phyloP scores from a whole-genome alignment of 2,797 vertebrate genomes.

The Zonotrichia albicollis region DNA sequence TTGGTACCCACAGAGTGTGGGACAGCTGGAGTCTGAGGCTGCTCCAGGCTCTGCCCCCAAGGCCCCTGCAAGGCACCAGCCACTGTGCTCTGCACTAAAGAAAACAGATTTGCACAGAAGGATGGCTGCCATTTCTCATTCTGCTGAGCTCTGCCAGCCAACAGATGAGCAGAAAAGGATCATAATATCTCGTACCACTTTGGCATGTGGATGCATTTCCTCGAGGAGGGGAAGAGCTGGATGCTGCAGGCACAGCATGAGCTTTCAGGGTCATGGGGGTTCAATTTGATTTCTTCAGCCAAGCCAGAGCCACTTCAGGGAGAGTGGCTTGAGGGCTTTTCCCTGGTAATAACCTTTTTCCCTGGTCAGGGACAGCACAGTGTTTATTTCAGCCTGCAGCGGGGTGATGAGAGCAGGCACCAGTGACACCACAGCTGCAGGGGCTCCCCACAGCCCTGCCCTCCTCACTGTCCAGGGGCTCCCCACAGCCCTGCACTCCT shows the following conservation, averaged over 20 bases:
- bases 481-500: not conserved
- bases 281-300: not conserved
- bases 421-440: accelerated
- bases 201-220: not conserved
- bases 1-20: not conserved
- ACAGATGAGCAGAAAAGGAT: not conserved
- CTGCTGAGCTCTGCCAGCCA: not conserved
- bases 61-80: not conserved
- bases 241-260: accelerated
- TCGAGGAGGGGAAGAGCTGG: not conserved
- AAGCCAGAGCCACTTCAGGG: not conserved
- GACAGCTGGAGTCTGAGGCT: not conserved
- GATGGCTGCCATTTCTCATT: not conserved
- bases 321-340: not conserved
- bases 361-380: not conserved
- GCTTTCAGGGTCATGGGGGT: not conserved
- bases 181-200: not conserved
- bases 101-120: not conserved
- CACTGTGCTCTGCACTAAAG: not conserved
- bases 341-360: not conserved
- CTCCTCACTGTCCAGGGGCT: not conserved
- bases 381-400: not conserved
- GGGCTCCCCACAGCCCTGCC: not conserved
- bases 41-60: not conserved
- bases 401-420: not conserved